Percentiles rank a stretch among this genome's conserved stretches.
Conservation (phyloP, 2,113 vertebrate genomes). For the Misgurnus mizolepis region DNA sequence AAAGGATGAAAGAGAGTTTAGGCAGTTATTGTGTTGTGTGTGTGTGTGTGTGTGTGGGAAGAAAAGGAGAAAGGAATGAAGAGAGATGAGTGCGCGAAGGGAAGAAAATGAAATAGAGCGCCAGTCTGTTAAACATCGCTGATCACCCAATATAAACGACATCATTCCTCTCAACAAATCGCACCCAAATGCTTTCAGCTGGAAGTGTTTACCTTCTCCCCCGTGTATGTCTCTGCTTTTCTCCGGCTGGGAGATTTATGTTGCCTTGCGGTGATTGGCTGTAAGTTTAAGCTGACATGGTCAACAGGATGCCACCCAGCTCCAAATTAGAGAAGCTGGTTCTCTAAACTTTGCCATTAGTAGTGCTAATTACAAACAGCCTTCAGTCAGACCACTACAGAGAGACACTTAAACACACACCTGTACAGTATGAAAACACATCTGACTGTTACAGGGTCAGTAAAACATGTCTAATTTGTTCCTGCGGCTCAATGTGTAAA, state of each 20-base stretch:
- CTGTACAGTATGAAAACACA: neutral
- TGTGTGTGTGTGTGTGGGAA: slow-evolving; percentile 11
- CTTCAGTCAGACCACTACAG: neutral
- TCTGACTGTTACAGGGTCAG: neutral
- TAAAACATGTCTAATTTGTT: neutral
- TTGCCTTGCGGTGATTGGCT: slow-evolving; percentile 17
- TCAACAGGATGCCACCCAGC: slow-evolving; percentile 31
- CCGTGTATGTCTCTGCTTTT: slow-evolving; percentile 14
- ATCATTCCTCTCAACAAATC: slow-evolving; percentile 40
- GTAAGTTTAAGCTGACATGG: slow-evolving; percentile 10
- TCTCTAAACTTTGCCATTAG: slow-evolving; percentile 15
- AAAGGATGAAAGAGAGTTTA: neutral
- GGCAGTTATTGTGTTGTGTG: neutral
- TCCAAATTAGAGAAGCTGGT: neutral
- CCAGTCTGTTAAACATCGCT: slow-evolving; percentile 44
- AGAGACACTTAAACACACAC: slow-evolving; percentile 16
- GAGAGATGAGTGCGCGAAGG: slow-evolving; percentile 9
- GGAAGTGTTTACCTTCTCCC: slow-evolving; percentile 31
- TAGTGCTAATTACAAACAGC: slow-evolving; percentile 30
- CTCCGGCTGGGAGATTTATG: slow-evolving; percentile 13
- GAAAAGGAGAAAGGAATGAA: neutral
- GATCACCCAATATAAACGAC: slow-evolving; percentile 46
- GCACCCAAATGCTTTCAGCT: slow-evolving; percentile 38
- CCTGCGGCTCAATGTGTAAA: too few species aligned
- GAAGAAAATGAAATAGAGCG: neutral